Conservation (phyloP, 1,140 invertebrate genomes). For the Apis mellifera region Amel_HAv3.1 CM009933.2:4928001-4928500, state of each 20-base stretch:
- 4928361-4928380: not conserved
- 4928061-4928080: no score
- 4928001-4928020: no score
- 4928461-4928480: not conserved
- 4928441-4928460: not conserved
- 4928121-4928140: not conserved
- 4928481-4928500: not conserved
- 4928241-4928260: not conserved
- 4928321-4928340: constrained; percentile 88
- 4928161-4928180: not conserved
- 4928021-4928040: no score
- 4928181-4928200: not conserved
- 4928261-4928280: constrained; percentile 83
- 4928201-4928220: no score
- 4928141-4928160: not conserved
- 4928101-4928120: not conserved
- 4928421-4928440: not conserved
- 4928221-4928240: not conserved
- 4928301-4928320: constrained; percentile 92
- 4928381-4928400: constrained; percentile 39
- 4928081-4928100: not conserved
- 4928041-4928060: no score
- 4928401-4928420: not conserved
- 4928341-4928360: constrained; percentile 70
- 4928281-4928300: constrained; percentile 91